A percentile compares a stretch with the other conserved stretches of the same genome.
Conservation (phyloP, 1,140 invertebrate genomes). For the Anadara kagoshimensis region DNA sequence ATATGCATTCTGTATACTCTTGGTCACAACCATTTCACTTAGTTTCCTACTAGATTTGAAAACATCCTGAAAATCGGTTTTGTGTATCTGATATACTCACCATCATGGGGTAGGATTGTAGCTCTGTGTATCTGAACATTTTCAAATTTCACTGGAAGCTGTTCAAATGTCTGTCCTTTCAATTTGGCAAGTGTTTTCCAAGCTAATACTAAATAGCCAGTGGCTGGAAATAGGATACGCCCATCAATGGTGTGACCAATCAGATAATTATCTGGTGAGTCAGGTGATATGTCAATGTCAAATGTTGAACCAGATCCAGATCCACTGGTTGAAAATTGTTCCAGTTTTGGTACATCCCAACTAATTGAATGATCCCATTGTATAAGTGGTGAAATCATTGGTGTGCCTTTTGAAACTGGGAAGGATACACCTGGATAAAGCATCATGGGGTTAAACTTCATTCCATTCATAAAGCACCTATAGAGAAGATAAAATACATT, state of each 20-base stretch:
- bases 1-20: too few species aligned
- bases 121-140: conserved; percentile 92
- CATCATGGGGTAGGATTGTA: conserved; percentile 91
- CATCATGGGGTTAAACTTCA: conserved; percentile 83
- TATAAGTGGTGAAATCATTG: conserved; percentile 88
- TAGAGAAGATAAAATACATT: conserved; percentile 43
- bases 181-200: conserved; percentile 95
- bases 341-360: conserved; percentile 73
- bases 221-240: conserved; percentile 94
- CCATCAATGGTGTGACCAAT: conserved; percentile 96
- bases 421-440: conserved; percentile 85
- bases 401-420: conserved; percentile 93
- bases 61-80: conserved; percentile 3
- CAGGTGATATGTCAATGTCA: conserved; percentile 81
- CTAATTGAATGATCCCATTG: conserved; percentile 91
- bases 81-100: conserved; percentile 44
- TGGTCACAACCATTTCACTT: neutral
- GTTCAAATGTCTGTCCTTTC: conserved; percentile 83
- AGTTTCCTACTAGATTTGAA: neutral
- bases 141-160: conserved; percentile 89
- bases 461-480: conserved; percentile 86
- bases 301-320: conserved; percentile 66
- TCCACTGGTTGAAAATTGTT: conserved; percentile 64
- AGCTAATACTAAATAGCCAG: conserved; percentile 93
- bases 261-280: conserved; percentile 80